Conservation (phyloP, 2,888 invertebrate genomes). For the Tanytarsus gracilentus region DNA sequence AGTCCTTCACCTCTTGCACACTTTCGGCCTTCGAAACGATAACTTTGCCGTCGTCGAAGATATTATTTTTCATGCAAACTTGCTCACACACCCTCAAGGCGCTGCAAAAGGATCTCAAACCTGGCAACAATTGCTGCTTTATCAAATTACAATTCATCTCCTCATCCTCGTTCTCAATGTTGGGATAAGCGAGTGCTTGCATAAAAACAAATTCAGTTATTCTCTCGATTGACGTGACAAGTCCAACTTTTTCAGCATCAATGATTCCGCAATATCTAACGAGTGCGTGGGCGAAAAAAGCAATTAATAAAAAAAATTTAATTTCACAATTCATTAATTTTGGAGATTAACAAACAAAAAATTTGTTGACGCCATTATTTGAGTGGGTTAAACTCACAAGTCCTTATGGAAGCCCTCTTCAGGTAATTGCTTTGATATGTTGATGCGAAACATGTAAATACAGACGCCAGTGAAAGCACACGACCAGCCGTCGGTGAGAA, state of each 20-base stretch:
- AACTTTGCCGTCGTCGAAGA: conserved; percentile 64
- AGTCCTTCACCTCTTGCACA: conserved; percentile 59
- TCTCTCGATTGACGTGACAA: conserved; percentile 79
- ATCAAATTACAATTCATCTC: conserved; percentile 69
- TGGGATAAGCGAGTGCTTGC: conserved; percentile 77
- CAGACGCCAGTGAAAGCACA: conserved; percentile 72
- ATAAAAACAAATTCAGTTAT: conserved; percentile 84
- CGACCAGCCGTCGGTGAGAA: conserved; percentile 77
- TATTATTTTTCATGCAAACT: conserved; percentile 66
- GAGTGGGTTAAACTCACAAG: conserved; percentile 53
- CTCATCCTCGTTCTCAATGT: conserved; percentile 71
- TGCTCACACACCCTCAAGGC: conserved; percentile 81
- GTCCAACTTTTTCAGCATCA: conserved; percentile 65
- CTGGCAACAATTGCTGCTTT: conserved; percentile 72
- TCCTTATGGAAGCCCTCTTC: conserved; percentile 91
- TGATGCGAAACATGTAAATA: conserved; percentile 77
- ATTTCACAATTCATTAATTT: conserved; percentile 6
- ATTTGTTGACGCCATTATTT: too few species aligned
- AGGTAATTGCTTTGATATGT: conserved; percentile 72
- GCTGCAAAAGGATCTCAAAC: conserved; percentile 77
- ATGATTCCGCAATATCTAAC: conserved; percentile 74
- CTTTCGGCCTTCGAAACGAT: conserved; percentile 53
- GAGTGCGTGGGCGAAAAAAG: too few species aligned
- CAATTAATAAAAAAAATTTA: background rate
- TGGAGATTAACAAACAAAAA: too few species aligned